These are phyloP conservation scores for Bedellia somnulentella DNA, from an alignment of 2,888 invertebrate species.

Conservation along the genomic window DNA sequence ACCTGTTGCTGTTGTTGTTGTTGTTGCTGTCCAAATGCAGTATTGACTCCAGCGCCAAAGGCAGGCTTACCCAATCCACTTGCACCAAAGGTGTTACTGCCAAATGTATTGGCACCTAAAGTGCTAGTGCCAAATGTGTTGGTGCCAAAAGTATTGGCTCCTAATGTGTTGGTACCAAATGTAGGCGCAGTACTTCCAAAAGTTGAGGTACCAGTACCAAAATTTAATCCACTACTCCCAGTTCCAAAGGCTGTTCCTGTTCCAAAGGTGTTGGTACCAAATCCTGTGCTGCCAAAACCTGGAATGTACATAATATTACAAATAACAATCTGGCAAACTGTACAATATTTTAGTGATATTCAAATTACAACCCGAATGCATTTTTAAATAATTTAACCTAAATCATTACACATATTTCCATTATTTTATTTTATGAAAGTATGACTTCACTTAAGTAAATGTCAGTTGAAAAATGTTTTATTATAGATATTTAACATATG, in stretches of 20 bases:
- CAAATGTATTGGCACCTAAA: slow-evolving; percentile 15
- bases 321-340: not conserved
- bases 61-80: slow-evolving; percentile 24
- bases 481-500: no score
- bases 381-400: no score
- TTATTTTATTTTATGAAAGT: no score
- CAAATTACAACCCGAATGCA: no score
- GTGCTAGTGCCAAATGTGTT: slow-evolving; percentile 7
- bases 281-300: slow-evolving; percentile 31
- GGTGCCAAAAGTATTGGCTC: slow-evolving; percentile 21
- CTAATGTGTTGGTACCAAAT: slow-evolving; percentile 31
- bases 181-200: slow-evolving; percentile 34
- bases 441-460: no score
- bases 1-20: slow-evolving; percentile 52
- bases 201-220: slow-evolving; percentile 22
- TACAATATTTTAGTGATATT: not conserved
- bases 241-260: slow-evolving; percentile 28
- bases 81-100: slow-evolving; percentile 13
- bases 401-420: no score
- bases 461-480: no score
- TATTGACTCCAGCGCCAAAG: slow-evolving; percentile 36
- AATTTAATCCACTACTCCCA: slow-evolving; percentile 23
- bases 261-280: slow-evolving; percentile 26
- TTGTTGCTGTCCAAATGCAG: slow-evolving; percentile 45
- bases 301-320: slow-evolving; percentile 9